Evolutionary conservation across 2,797 vertebrate genomes (phyloP), one percentile per base, ranked within the genome.

Genomic region (Microtus californicus): DNA sequence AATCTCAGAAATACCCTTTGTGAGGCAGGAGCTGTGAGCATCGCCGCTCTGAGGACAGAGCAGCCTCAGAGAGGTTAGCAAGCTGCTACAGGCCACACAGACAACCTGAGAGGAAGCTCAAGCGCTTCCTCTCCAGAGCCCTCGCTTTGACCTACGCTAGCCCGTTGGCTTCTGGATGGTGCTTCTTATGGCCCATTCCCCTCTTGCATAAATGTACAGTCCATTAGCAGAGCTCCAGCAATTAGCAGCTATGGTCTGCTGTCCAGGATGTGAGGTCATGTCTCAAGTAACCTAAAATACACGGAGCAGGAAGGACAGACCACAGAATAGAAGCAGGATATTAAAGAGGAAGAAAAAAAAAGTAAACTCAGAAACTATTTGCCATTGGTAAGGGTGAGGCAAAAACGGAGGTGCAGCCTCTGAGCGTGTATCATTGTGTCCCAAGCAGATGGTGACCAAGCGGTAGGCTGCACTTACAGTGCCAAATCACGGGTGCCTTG

Each of bases 251-350:
- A 51, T 88, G 73, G 74, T 91, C 83, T 77, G 34, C 71, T 93
- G 96, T 92, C 80, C 92, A 96, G 96, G 97, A 97, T 96, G 95
- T 97, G 96, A 97, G 95, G 96, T 97, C 95, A 95, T 90, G 61
- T 96, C 92, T 96, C 92, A 96, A 97, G 92, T 85, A 94, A 92
- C 91, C 93, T 96, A 87, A 96, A 94, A 94, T 91, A 77, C 7
- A 93, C 61, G 81, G 71, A 96, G 90, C 94, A 96, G 97, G 96
- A 97, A 96, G 71, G 67, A 19, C 10, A 88, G 76, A 67, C 95
- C 83, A 71, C 94, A 93, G 93, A 95, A 48, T 65, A 90, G 90
- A 94, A 94, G 90, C 92, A 94, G 96, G 94, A 96, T 97, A 86
- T 96, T 94, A 63, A 71, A 71, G 25, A 56, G 51, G 31, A 89